A percentile compares a stretch with the other conserved stretches of the same genome.
These are phyloP conservation scores for Trididemnum miniatum DNA, from an alignment of 23 tunicate genomes.

Conservation along the genomic window DNA sequence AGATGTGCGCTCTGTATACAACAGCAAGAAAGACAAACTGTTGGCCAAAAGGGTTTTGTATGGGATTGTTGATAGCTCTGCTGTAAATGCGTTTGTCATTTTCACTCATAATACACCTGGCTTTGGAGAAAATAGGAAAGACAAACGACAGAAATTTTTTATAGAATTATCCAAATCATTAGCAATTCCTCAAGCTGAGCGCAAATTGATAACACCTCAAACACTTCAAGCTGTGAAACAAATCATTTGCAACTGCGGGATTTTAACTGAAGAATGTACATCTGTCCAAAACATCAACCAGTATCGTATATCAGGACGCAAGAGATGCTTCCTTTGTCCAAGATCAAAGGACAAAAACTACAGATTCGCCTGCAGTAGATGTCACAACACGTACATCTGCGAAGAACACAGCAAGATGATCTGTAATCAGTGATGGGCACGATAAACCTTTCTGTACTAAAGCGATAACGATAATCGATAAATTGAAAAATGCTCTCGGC, in stretches of 20 bases:
- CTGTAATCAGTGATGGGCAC: constrained; percentile 31
- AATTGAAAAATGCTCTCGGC: too few species aligned
- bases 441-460: too few species aligned
- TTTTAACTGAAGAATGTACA: constrained; percentile 20
- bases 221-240: constrained; percentile 34
- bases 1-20: constrained; percentile 18
- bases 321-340: constrained; percentile 31
- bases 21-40: constrained; percentile 21
- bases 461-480: too few species aligned
- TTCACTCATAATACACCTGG: constrained; percentile 8
- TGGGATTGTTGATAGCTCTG: constrained; percentile 20
- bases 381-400: constrained; percentile 19
- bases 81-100: constrained; percentile 19
- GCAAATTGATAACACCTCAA: constrained; percentile 30
- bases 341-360: constrained; percentile 33
- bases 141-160: constrained; percentile 12
- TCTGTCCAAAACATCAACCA: constrained; percentile 28
- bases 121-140: constrained; percentile 19
- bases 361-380: constrained; percentile 33
- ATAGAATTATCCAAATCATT: constrained; percentile 23
- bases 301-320: constrained; percentile 22
- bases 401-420: constrained; percentile 39
- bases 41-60: constrained; percentile 31
- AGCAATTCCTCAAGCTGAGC: constrained; percentile 10
- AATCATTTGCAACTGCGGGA: constrained; percentile 33